Evolutionary conservation across 2,888 invertebrate species (phyloP).

Genomic region (Cerastis rubricosa): DNA sequence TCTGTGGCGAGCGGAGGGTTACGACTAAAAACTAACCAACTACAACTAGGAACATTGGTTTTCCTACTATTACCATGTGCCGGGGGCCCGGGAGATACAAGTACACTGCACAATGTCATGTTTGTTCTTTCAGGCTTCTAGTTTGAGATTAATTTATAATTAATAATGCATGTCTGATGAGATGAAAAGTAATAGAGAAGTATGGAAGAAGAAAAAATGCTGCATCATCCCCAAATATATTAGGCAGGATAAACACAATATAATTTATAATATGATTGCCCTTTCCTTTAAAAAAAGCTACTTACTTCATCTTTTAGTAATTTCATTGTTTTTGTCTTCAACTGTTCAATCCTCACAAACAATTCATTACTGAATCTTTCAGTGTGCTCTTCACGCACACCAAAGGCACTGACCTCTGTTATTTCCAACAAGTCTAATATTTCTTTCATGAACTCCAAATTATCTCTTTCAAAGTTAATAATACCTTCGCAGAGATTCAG

Average conservation of each 20-base stretch:
- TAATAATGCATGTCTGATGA: too few species aligned
- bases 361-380: slow-evolving; percentile 87
- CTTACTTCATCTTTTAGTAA: slow-evolving; percentile 75
- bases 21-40: too few species aligned
- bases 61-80: too few species aligned
- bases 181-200: too few species aligned
- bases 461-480: slow-evolving; percentile 73
- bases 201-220: too few species aligned
- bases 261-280: neutral
- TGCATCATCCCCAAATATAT: too few species aligned
- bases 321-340: slow-evolving; percentile 71
- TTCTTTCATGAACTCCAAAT: slow-evolving; percentile 73
- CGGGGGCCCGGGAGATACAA: too few species aligned
- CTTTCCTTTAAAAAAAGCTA: slow-evolving; percentile 21
- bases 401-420: slow-evolving; percentile 79
- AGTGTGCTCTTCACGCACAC: slow-evolving; percentile 80
- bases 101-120: neutral
- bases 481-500: slow-evolving; percentile 80
- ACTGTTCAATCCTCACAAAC: slow-evolving; percentile 74
- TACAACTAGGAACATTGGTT: too few species aligned
- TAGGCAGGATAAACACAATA: too few species aligned
- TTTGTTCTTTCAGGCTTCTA: neutral
- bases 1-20: too few species aligned
- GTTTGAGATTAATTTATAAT: neutral
- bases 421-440: slow-evolving; percentile 78